Percentiles rank a stretch among this genome's conserved stretches.
phyloP scores from a whole-genome alignment of 1,140 invertebrate species.

The Drosophila saltans region DNA sequence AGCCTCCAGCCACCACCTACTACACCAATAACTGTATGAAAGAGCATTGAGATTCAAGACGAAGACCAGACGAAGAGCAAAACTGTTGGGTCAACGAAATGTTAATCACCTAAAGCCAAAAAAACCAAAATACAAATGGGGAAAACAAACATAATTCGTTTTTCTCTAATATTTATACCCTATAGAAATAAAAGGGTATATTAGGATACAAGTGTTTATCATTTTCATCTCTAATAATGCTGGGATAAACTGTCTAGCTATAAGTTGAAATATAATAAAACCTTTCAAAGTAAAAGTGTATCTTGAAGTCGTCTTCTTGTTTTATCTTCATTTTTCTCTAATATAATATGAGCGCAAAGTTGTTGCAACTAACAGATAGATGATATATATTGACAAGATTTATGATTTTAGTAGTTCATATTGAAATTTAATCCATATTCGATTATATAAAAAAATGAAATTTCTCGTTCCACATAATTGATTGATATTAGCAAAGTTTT shows the following conservation, averaged over 20 bases:
- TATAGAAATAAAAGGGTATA: too few relatives aligned
- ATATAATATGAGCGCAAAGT: conserved; percentile 68
- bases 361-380: conserved; percentile 56
- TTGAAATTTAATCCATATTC: conserved; percentile 62
- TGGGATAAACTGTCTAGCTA: too few relatives aligned
- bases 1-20: neutral
- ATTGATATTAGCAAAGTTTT: conserved; percentile 60
- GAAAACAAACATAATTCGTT: conserved; percentile 17
- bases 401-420: conserved; percentile 70
- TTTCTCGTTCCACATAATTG: conserved; percentile 54
- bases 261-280: too few relatives aligned
- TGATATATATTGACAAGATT: conserved; percentile 66
- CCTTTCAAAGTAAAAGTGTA: neutral
- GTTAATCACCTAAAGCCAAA: conserved; percentile 11
- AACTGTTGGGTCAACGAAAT: neutral
- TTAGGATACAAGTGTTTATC: too few relatives aligned
- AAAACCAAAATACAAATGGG: conserved; percentile 30
- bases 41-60: conserved; percentile 27
- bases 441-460: conserved; percentile 63
- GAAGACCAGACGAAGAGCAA: conserved; percentile 47
- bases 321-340: conserved; percentile 32
- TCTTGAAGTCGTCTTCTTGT: neutral
- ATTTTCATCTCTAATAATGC: too few relatives aligned
- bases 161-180: neutral
- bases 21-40: neutral